These are phyloP conservation scores for Ptyas mucosa DNA, from an alignment of 2,113 vertebrate genomes.

Conservation along the genomic window DNA sequence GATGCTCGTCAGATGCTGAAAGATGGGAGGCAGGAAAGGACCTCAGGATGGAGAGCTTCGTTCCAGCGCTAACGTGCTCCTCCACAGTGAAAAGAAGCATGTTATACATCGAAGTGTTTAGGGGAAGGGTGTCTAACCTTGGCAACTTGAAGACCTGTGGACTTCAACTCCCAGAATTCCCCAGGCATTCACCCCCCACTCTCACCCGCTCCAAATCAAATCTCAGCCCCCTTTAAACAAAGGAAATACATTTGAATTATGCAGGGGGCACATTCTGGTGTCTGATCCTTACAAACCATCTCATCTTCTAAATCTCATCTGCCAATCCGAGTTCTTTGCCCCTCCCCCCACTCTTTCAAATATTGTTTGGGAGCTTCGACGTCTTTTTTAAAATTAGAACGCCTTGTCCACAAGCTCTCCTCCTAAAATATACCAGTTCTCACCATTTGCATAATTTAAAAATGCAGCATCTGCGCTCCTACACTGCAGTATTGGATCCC, in stretches of 20 bases:
- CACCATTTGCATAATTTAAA: neutral
- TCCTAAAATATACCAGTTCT: neutral
- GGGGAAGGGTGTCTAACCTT: neutral
- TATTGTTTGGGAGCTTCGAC: neutral
- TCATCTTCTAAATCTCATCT: neutral
- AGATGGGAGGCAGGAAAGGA: neutral
- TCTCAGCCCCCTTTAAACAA: neutral
- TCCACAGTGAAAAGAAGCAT: neutral
- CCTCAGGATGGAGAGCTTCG: neutral
- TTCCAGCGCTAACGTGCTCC: neutral
- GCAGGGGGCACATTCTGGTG: neutral
- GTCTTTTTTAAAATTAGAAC: neutral
- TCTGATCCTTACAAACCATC: neutral
- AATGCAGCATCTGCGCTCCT: neutral
- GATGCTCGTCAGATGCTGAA: neutral
- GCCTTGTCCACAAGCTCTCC: neutral
- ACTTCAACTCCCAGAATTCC: neutral
- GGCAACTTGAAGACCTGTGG: neutral
- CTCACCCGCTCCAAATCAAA: neutral
- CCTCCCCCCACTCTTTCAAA: neutral
- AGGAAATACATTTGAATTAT: neutral
- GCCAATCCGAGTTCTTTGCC: too few relatives aligned
- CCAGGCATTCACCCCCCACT: neutral
- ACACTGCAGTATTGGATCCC: neutral
- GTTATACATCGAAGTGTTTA: neutral